A percentile compares a stretch with the other conserved stretches of the same genome.
phyloP scores from a whole-genome alignment of 2,797 vertebrate species.

The Poeciliopsis gracilis region DNA sequence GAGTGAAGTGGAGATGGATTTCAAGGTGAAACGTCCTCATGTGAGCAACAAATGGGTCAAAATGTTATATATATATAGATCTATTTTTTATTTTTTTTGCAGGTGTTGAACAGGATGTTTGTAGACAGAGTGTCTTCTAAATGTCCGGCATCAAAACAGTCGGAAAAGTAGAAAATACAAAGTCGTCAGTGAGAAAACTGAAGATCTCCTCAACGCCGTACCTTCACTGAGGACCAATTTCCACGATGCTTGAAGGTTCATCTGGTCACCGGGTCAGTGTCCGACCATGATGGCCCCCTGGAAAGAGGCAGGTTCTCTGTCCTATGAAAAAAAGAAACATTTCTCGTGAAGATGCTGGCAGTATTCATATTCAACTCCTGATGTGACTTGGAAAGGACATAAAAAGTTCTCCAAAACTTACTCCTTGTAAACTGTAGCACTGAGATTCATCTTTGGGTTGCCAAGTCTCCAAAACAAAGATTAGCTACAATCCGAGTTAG shows the following conservation, averaged over 20 bases:
- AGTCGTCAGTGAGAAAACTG: background rate
- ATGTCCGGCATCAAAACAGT: background rate
- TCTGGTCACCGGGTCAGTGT: background rate
- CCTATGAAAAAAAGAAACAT: background rate
- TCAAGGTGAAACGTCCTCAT: slow-evolving; percentile 42
- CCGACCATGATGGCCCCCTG: background rate
- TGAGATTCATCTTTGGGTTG: background rate
- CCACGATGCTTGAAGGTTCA: background rate
- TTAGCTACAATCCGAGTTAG: background rate
- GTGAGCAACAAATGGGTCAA: background rate
- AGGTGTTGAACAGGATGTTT: background rate
- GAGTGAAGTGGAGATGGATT: slow-evolving; percentile 66
- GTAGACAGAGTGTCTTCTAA: background rate
- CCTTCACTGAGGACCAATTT: background rate
- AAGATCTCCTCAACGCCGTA: background rate
- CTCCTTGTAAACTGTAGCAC: background rate
- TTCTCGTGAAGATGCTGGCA: background rate
- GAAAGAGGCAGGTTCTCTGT: background rate
- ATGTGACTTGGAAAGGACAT: background rate
- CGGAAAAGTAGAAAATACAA: background rate
- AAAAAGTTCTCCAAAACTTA: background rate
- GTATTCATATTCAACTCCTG: background rate
- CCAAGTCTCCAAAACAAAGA: background rate
- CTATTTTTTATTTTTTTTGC: no score
- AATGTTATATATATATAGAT: background rate